Percentiles rank a stretch among this genome's conserved stretches.
phyloP scores from a whole-genome alignment of 2,888 invertebrate species.

The Lycia hirtaria region DNA sequence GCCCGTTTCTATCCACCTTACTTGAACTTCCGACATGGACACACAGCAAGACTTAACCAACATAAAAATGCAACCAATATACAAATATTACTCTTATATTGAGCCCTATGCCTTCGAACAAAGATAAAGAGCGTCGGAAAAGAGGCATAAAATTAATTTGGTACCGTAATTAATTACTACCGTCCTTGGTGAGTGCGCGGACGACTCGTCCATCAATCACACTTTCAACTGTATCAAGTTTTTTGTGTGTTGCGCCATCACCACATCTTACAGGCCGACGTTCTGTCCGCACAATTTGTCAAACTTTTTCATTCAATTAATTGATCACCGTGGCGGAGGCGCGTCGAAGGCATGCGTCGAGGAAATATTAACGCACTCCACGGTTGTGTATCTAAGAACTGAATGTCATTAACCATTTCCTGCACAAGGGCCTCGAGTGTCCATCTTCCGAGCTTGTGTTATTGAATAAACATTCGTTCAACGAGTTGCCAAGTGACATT shows the following conservation, averaged over 20 bases:
- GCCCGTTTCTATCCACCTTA: constrained; percentile 61
- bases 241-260: constrained; percentile 65
- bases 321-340: constrained; percentile 66
- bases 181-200: constrained; percentile 67
- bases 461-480: constrained; percentile 82
- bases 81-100: constrained; percentile 47
- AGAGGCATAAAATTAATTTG: constrained; percentile 59
- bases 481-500: constrained; percentile 82
- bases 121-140: constrained; percentile 53
- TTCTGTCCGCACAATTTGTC: constrained; percentile 72
- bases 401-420: constrained; percentile 81
- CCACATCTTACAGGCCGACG: constrained; percentile 65
- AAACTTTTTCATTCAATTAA: constrained; percentile 76
- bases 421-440: constrained; percentile 76
- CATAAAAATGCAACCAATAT: constrained; percentile 45
- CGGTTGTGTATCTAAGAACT: constrained; percentile 73
- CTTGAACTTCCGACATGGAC: constrained; percentile 60
- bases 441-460: constrained; percentile 70
- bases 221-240: constrained; percentile 81
- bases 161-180: constrained; percentile 78
- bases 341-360: constrained; percentile 48
- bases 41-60: constrained; percentile 47
- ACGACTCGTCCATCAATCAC: constrained; percentile 76
- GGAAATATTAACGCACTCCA: constrained; percentile 72
- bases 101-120: constrained; percentile 54